A percentile compares a stretch with the other conserved stretches of the same genome.
phyloP scores from a whole-genome alignment of 1,140 invertebrate species.

The Myzus persicae region DNA sequence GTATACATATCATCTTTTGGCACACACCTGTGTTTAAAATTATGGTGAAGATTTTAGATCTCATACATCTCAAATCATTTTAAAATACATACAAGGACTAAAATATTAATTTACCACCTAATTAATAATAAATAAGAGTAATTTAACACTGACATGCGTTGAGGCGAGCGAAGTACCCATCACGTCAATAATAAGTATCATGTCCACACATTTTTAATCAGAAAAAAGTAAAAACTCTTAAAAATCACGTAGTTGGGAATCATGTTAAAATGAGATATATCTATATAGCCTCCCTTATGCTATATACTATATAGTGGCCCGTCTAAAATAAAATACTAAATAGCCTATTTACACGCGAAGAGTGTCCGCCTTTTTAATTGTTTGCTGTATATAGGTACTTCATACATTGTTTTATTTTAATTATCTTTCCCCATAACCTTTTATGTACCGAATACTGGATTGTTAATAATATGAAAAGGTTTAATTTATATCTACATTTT shows the following conservation, averaged over 20 bases:
- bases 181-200: neutral
- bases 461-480: neutral
- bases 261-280: neutral
- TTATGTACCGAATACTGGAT: neutral
- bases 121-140: neutral
- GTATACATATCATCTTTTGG: neutral
- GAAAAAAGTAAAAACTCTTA: neutral
- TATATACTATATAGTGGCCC: too few relatives aligned
- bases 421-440: neutral
- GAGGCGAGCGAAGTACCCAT: neutral
- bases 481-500: neutral
- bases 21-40: neutral
- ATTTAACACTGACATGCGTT: neutral
- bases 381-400: neutral
- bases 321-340: neutral
- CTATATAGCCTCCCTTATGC: too few relatives aligned
- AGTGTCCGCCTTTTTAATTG: neutral
- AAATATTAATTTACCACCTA: neutral
- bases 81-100: neutral
- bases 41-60: too few relatives aligned
- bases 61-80: too few relatives aligned
- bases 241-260: neutral
- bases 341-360: neutral
- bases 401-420: neutral
- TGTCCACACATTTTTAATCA: neutral